Conservation (phyloP, 2,888 invertebrate species). For the Scaptomyza polygonia region DNA sequence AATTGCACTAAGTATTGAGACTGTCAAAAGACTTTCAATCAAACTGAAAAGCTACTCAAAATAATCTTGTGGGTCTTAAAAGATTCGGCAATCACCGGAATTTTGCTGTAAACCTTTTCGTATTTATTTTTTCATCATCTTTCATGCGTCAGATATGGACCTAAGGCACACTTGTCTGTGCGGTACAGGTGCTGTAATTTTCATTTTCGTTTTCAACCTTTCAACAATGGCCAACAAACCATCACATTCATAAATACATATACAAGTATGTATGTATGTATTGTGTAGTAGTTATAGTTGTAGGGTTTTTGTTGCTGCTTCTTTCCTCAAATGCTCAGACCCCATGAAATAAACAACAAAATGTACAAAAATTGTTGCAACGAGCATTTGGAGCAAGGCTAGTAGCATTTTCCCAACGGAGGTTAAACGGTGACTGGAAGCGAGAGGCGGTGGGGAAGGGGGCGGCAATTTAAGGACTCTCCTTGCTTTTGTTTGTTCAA, state of each 20-base stretch:
- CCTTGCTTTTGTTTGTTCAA: conserved; percentile 56
- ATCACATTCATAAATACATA: conserved; percentile 31
- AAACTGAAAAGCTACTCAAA: conserved; percentile 1
- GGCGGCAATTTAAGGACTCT: conserved; percentile 50
- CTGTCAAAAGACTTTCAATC: conserved; percentile 10
- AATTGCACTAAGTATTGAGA: background rate
- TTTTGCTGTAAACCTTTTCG: conserved; percentile 20
- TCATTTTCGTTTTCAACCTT: conserved; percentile 63
- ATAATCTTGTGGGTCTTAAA: conserved; percentile 13
- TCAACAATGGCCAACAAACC: conserved; percentile 46
- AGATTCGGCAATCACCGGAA: conserved; percentile 1
- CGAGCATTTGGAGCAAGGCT: conserved; percentile 70
- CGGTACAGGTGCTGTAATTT: conserved; percentile 58
- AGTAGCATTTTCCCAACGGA: conserved; percentile 36
- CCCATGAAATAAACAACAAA: conserved; percentile 58
- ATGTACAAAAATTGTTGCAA: conserved; percentile 56
- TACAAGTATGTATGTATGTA: conserved; percentile 10
- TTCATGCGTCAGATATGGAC: conserved; percentile 44
- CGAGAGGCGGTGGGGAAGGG: background rate
- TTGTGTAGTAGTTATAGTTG: conserved; percentile 9
- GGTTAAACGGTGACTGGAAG: conserved; percentile 11
- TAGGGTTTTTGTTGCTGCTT: conserved; percentile 39
- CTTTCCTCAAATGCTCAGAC: conserved; percentile 44
- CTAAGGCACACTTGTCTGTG: conserved; percentile 55
- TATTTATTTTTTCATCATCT: conserved; percentile 34